These are phyloP conservation scores for Loripinus fragilis DNA, from an alignment of 2,888 invertebrate species.

Conservation along the genomic window DNA sequence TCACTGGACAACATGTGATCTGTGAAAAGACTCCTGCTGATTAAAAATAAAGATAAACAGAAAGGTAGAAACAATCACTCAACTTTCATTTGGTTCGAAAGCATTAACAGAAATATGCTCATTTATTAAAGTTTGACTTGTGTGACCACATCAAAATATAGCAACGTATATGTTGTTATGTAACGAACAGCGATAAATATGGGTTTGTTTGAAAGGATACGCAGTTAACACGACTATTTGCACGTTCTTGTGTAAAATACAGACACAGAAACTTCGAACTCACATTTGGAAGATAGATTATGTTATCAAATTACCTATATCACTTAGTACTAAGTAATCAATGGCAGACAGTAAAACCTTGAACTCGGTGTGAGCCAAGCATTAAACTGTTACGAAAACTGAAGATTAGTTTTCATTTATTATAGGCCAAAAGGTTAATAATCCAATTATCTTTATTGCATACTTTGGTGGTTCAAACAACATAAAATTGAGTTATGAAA, in stretches of 20 bases:
- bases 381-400: not conserved
- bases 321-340: slow-evolving; percentile 7
- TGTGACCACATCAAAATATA: no score
- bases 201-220: no score
- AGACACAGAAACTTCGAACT: not conserved
- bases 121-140: no score
- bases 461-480: not conserved
- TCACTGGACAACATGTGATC: no score
- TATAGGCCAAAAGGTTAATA: not conserved
- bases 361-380: not conserved
- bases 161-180: no score
- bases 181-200: no score
- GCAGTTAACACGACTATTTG: not conserved
- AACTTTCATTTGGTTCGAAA: no score
- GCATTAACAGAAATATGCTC: no score
- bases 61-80: no score
- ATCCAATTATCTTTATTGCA: not conserved
- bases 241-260: not conserved
- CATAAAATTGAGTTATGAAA: not conserved
- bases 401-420: not conserved
- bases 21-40: no score
- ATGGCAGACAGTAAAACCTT: not conserved
- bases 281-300: slow-evolving; percentile 10
- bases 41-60: no score
- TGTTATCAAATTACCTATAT: not conserved